A percentile compares a stretch with the other conserved stretches of the same genome.
Evolutionary conservation across 2,797 vertebrate species (phyloP).

Genomic region (Leontocebus nigricollis): DNA sequence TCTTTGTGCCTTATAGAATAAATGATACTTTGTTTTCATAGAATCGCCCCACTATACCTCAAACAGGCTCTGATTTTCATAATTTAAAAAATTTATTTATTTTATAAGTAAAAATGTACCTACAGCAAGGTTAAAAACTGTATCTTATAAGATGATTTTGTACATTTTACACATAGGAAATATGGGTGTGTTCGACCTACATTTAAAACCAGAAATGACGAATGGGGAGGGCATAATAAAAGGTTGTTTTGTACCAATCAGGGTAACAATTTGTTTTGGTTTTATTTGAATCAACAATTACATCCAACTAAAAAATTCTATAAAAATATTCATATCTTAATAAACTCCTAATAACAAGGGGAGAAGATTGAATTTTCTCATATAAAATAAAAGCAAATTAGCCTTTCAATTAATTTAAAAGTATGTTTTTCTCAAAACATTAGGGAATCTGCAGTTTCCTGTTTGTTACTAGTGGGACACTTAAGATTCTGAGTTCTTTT

Average conservation of each 20-base stretch:
- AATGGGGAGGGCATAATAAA: background rate
- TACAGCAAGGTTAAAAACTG: background rate
- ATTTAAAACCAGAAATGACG: background rate
- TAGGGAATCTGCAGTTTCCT: background rate
- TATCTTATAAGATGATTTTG: background rate
- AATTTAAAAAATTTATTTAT: background rate
- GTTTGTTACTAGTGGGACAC: background rate
- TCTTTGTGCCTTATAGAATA: conserved; percentile 6
- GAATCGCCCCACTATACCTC: background rate
- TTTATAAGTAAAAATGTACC: background rate
- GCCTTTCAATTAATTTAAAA: background rate
- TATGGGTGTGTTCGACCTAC: background rate
- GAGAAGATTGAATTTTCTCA: background rate
- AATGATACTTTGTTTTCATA: conserved; percentile 39
- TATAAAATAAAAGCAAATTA: background rate
- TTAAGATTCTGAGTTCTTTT: background rate
- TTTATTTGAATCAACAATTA: conserved; percentile 2
- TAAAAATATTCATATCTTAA: background rate
- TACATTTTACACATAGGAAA: background rate
- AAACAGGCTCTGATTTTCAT: conserved; percentile 32
- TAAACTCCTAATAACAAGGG: background rate
- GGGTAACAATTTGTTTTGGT: background rate
- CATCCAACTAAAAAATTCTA: background rate
- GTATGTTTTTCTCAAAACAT: background rate
- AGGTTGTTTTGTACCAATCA: background rate